Base-by-base conservation (phyloP, 2,113 vertebrate genomes). In the Chionis minor region DNA sequence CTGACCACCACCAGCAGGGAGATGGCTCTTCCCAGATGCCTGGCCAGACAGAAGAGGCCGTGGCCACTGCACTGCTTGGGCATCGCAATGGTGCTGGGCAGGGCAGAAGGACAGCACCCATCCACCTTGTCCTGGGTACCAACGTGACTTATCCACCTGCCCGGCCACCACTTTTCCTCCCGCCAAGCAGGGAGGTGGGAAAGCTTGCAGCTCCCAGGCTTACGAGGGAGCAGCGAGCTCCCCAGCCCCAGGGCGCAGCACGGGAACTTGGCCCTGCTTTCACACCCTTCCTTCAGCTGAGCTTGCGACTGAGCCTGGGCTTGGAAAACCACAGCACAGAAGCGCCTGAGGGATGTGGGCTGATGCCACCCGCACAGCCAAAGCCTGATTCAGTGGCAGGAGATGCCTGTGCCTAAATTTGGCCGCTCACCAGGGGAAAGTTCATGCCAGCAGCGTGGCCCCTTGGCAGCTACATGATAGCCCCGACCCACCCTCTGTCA, bases 241-340 rank as follows among this genome's bases (percentile, higher is more conserved):
- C 67, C 54, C 20, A 5, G n/a, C 42, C 87, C 74, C 63, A n/a
- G 51, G 14, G 6, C 3, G 3, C 24, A 62, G 35, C 45, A 70
- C 23, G 22, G 63, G 45, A 91, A 72, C 52, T 35, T 67, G 35
- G 35, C 20, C 40, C 24, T 58, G 32, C 47, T 78, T 70, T 75
- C 54, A 66, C n/a, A 82, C 4, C 5, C 42, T 7, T 89, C 52
- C 61, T 73, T 81, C 35, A 49, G 54, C 58, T 62, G 47, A 79
- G 73, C 33, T 84, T 42, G 49, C 5, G 3, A 58, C 35, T 93
- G 58, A 81, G 59, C 55, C 28, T 26, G 24, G 28, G 65, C 69
- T 83, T 92, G 61, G 49, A 92, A 94, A 86, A 74, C 44, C 56
- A 62, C 61, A 69, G 58, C 47, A 87, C 70, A 89, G 77, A 85